Conservation (phyloP, 1,140 invertebrate genomes). For the Drosophila novamexicana region DNA sequence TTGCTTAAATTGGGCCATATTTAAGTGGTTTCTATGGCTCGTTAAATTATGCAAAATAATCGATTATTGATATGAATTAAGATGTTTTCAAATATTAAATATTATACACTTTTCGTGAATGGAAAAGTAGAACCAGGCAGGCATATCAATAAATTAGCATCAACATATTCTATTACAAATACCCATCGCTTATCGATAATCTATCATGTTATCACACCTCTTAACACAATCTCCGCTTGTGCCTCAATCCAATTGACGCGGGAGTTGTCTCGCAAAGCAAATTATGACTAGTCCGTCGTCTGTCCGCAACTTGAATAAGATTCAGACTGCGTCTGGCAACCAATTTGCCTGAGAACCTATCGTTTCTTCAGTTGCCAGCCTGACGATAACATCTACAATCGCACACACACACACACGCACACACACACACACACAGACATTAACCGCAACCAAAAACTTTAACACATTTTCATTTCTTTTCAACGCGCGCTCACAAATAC, state of each 20-base stretch:
- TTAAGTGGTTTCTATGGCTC: background rate
- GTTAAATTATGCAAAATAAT: background rate
- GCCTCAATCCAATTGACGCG: background rate
- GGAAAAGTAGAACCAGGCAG: no score
- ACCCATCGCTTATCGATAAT: background rate
- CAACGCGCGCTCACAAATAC: conserved; percentile 55
- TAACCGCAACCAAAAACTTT: conserved; percentile 49
- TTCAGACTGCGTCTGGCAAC: conserved; percentile 3
- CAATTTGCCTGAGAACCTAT: conserved; percentile 26
- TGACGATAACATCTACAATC: background rate
- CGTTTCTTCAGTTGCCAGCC: background rate
- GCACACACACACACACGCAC: background rate
- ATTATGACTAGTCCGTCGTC: background rate
- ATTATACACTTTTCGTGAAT: no score
- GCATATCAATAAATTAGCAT: background rate
- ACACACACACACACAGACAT: background rate
- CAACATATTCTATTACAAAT: background rate
- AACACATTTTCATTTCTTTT: conserved; percentile 77
- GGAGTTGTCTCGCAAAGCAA: background rate
- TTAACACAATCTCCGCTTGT: background rate
- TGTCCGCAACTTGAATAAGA: background rate
- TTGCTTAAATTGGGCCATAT: background rate
- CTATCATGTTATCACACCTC: conserved; percentile 1
- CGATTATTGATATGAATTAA: background rate
- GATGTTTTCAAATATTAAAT: no score